These are phyloP conservation scores for Melipona quadrifasciata DNA, from an alignment of 1,140 invertebrate genomes.

Conservation along the genomic window DNA sequence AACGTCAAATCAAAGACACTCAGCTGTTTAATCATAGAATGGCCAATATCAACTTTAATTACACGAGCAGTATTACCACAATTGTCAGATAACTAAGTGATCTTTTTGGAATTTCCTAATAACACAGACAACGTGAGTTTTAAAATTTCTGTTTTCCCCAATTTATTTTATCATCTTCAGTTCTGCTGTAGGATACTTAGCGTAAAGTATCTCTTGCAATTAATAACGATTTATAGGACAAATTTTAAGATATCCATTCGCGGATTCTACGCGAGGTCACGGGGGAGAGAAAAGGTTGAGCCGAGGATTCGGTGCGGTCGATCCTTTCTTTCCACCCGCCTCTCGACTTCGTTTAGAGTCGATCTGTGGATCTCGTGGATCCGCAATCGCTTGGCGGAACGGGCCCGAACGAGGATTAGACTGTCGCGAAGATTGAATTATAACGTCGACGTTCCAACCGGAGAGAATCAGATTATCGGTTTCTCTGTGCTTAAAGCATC, in stretches of 20 bases:
- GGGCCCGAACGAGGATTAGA: constrained; percentile 32
- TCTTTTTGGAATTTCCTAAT: too few species aligned
- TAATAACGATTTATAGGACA: too few species aligned
- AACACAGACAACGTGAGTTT: too few species aligned
- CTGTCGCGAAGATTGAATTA: constrained; percentile 40
- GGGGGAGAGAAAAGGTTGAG: neutral
- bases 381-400: constrained; percentile 10
- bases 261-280: neutral
- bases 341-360: neutral
- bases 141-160: too few species aligned
- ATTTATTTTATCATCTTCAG: too few species aligned
- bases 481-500: constrained; percentile 10
- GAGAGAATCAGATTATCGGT: constrained; percentile 33
- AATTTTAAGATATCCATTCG: neutral
- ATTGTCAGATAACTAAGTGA: too few species aligned
- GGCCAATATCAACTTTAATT: too few species aligned
- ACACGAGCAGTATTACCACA: too few species aligned
- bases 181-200: too few species aligned
- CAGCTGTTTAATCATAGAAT: too few species aligned
- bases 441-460: constrained; percentile 17
- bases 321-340: neutral
- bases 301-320: constrained; percentile 38
- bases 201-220: too few species aligned
- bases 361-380: neutral
- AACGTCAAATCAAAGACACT: too few species aligned